Evolutionary conservation across 2,113 vertebrate genomes (phyloP).

Genomic region (Vulpes lagopus): DNA sequence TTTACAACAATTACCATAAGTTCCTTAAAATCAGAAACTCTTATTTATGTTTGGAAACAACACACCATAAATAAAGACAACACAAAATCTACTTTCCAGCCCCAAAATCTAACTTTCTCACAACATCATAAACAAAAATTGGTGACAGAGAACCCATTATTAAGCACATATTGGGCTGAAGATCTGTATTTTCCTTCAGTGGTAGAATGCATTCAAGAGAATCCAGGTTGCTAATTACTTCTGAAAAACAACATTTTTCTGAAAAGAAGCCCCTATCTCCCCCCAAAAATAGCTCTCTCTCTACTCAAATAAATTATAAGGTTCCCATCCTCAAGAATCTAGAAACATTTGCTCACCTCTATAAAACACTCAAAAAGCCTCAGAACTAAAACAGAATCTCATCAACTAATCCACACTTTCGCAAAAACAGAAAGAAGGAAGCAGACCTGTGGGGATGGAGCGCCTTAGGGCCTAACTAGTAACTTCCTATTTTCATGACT

Average conservation of each 20-base stretch:
- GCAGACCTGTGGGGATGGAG: background rate
- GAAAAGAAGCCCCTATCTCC: background rate
- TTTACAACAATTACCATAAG: background rate
- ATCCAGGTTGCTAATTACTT: constrained; percentile 26
- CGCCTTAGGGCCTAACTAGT: background rate
- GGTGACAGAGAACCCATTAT: background rate
- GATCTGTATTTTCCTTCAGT: background rate
- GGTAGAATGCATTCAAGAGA: background rate
- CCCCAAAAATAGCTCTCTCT: background rate
- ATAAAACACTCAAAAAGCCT: background rate
- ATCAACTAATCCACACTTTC: background rate
- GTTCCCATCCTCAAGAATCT: constrained; percentile 1
- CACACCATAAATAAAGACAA: background rate
- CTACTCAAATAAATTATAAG: background rate
- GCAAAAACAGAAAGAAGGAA: background rate
- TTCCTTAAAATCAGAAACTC: background rate
- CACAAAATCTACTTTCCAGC: constrained; percentile 26
- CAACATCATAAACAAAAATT: background rate
- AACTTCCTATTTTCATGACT: background rate
- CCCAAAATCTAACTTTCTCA: background rate
- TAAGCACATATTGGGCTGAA: background rate
- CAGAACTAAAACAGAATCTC: background rate
- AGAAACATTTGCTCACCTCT: constrained; percentile 34
- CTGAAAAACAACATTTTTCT: constrained; percentile 45
- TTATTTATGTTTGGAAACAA: background rate